Conservation (phyloP, 1,140 invertebrate genomes). For the Coenobita brevimanus region DNA sequence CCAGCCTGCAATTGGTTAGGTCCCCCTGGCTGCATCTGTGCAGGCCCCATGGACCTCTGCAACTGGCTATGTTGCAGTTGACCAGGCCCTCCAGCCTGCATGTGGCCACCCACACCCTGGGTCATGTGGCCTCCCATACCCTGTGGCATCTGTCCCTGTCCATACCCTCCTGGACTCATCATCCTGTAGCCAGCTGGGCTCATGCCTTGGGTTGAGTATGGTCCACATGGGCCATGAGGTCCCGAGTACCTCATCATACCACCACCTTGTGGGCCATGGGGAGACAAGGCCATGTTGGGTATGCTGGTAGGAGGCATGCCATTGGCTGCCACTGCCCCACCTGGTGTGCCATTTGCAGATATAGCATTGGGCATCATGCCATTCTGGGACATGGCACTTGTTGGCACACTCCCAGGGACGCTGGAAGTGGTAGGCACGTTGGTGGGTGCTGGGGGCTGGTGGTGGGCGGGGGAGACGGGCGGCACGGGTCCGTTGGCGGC, state of each 20-base stretch:
- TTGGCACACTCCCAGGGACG: conserved; percentile 48
- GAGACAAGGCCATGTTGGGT: conserved; percentile 24
- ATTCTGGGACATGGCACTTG: conserved; percentile 49
- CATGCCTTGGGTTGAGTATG: conserved; percentile 19
- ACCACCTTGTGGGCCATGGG: conserved; percentile 33
- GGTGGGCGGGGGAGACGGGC: conserved; percentile 21
- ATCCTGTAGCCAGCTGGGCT: conserved; percentile 32
- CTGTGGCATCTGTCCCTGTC: conserved; percentile 17
- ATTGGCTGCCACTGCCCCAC: conserved; percentile 40
- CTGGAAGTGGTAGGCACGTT: conserved; percentile 59
- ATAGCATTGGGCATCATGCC: conserved; percentile 53
- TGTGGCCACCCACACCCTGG: conserved; percentile 6
- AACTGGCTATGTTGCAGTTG: neutral
- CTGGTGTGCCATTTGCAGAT: conserved; percentile 39
- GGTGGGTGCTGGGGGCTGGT: conserved; percentile 54
- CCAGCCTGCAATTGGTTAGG: conserved; percentile 27
- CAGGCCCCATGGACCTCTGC: neutral
- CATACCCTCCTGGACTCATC: conserved; percentile 15
- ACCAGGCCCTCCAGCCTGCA: neutral
- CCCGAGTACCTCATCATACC: conserved; percentile 50
- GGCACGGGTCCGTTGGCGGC: conserved; percentile 21
- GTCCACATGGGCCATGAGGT: conserved; percentile 15
- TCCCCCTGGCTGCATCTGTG: conserved; percentile 27
- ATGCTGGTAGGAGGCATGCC: conserved; percentile 45
- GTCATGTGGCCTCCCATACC: neutral